phyloP scores from a whole-genome alignment of 2,113 vertebrate species.

The Peucedramus taeniatus region DNA sequence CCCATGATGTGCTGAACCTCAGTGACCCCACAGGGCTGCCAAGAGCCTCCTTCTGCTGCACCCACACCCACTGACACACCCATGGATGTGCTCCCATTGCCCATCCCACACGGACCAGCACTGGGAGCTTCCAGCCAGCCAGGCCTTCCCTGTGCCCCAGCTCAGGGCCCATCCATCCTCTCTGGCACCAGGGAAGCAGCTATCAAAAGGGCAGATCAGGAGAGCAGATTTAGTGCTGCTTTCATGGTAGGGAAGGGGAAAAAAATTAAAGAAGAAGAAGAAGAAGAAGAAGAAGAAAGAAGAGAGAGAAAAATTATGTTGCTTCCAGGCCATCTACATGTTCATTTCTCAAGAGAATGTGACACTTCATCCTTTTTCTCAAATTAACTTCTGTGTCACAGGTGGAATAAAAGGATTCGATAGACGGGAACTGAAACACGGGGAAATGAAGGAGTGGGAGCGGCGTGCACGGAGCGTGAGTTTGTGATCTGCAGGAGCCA shows the following conservation, averaged over 20 bases:
- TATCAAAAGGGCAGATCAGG: background rate
- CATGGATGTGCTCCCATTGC: accelerated
- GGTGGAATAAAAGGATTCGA: background rate
- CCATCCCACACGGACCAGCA: background rate
- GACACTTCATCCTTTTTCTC: conserved; percentile 58
- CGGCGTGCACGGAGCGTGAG: background rate
- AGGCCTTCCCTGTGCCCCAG: accelerated
- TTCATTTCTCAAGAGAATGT: conserved; percentile 64
- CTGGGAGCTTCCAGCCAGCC: background rate
- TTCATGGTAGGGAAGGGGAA: background rate
- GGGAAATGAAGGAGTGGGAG: background rate
- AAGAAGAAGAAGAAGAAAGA: background rate
- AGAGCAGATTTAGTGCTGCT: background rate
- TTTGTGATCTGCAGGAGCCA: conserved; percentile 43
- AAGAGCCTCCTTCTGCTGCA: background rate
- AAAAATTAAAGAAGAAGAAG: background rate
- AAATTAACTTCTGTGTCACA: conserved; percentile 56
- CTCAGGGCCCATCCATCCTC: background rate
- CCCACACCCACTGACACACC: accelerated
- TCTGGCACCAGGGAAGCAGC: background rate
- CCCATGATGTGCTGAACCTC: background rate
- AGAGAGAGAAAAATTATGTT: conserved; percentile 20
- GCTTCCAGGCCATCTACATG: conserved; percentile 62
- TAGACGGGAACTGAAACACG: background rate
- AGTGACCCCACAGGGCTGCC: background rate